phyloP scores from a whole-genome alignment of 92 coral and sea anemone species.

The Epizoanthus ramosus region DNA sequence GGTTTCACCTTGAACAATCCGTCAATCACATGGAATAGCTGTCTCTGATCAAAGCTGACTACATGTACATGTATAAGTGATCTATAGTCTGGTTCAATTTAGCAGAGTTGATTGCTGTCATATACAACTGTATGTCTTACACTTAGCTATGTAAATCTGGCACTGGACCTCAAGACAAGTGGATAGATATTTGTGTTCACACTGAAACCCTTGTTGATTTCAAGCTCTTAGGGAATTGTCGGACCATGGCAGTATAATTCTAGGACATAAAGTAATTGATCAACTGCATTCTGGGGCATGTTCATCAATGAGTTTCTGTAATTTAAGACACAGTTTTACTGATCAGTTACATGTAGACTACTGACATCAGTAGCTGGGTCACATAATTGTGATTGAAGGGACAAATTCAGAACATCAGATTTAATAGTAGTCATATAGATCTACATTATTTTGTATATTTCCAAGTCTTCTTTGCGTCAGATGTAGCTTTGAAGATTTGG shows the following conservation, averaged over 20 bases:
- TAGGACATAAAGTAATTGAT: background rate
- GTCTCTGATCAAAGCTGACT: constrained; percentile 41
- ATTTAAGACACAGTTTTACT: background rate
- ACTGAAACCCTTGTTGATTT: background rate
- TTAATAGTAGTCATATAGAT: background rate
- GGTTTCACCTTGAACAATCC: constrained; percentile 22
- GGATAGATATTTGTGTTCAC: constrained; percentile 18
- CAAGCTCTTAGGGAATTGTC: background rate
- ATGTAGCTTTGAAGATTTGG: background rate
- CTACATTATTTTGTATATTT: too few relatives aligned
- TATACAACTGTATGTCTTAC: constrained; percentile 22
- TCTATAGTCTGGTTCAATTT: background rate
- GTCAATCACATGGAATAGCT: constrained; percentile 35
- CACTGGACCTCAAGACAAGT: constrained; percentile 17
- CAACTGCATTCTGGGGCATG: background rate
- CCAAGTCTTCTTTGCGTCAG: background rate
- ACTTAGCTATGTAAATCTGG: constrained; percentile 16
- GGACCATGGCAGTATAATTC: background rate
- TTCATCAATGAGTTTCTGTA: background rate
- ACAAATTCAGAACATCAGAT: background rate
- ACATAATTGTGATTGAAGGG: too few relatives aligned
- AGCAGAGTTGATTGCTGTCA: constrained; percentile 24
- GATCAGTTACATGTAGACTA: background rate
- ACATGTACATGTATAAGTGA: too few relatives aligned
- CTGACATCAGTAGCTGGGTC: background rate